phyloP scores from a whole-genome alignment of 2,797 vertebrate species.

The Sparidentex hasta region DNA sequence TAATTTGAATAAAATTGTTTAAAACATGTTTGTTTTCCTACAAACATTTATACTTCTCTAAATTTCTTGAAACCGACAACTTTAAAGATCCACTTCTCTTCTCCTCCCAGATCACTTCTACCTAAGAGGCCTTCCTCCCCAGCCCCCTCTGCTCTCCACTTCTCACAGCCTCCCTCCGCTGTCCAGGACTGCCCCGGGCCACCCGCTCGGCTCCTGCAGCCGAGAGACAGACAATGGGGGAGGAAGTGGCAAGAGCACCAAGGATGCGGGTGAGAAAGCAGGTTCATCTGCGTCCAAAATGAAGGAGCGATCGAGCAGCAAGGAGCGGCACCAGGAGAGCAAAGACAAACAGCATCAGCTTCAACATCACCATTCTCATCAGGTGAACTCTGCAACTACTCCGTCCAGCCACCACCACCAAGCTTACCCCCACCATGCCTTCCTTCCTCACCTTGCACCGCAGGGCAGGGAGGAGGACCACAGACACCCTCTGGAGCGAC shows the following conservation, averaged over 20 bases:
- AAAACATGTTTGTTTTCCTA: neutral
- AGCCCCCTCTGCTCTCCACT: slow-evolving; percentile 91
- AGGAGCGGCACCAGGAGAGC: slow-evolving; percentile 84
- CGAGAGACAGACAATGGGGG: slow-evolving; percentile 88
- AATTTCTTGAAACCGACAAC: neutral
- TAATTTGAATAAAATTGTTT: neutral
- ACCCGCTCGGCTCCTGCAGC: slow-evolving; percentile 91
- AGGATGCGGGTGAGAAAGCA: slow-evolving; percentile 78
- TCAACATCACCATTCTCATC: slow-evolving; percentile 72
- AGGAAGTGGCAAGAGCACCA: slow-evolving; percentile 84
- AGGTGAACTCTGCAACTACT: slow-evolving; percentile 52
- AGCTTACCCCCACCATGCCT: slow-evolving; percentile 75
- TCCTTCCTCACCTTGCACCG: slow-evolving; percentile 69
- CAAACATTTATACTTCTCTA: neutral
- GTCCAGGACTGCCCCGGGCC: slow-evolving; percentile 87
- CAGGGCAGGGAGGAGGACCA: slow-evolving; percentile 85
- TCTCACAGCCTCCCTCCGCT: slow-evolving; percentile 91
- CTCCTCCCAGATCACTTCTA: slow-evolving; percentile 93
- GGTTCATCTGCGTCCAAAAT: slow-evolving; percentile 85
- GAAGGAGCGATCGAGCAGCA: slow-evolving; percentile 87
- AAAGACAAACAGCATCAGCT: slow-evolving; percentile 84
- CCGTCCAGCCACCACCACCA: slow-evolving; percentile 78
- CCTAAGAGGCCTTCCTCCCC: slow-evolving; percentile 93
- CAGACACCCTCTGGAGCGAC: slow-evolving; percentile 84
- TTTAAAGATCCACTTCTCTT: neutral